Base-by-base conservation (phyloP, 2,113 vertebrate species). In the Prionailurus viverrinus region DNA sequence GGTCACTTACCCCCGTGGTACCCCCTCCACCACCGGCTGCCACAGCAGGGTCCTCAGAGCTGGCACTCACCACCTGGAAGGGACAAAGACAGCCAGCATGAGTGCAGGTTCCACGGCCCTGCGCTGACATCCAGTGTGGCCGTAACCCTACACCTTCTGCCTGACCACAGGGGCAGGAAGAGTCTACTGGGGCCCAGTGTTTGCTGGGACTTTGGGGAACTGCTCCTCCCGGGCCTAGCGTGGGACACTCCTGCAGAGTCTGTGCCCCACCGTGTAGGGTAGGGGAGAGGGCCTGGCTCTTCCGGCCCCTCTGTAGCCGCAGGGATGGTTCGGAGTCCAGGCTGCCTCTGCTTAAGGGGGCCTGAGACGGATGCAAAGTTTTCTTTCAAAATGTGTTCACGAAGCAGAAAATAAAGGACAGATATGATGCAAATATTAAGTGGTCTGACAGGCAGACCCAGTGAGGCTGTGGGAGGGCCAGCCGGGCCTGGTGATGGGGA, bases 1-100 rank as follows among this genome's bases (percentile, higher is more conserved):
- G 4, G 14, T 82, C 85, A 98, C 99, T 98, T 96, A 99, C 99
- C 98, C 97, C 98, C 95, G 98, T 92, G 51, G 97, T 66, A 0
- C 80, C 91, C 86, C 95, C 96, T 90, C 97, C 80, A 14, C 98
- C 61, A 39, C 99, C 98, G 23, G 97, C 78, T 89, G 95, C 98
- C 81, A 93, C 96, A 12, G 94, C 87, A 0, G 98, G 97, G 33
- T 99, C 99, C 87, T 97, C 87, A 0, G 98, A 98, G 89, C 97
- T 98, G 86, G 98, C 80, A n/a, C 95, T 98, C 14, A 71, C 93
- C 84, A 97, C 97, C 99, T 99, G 96, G 68, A 95, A 96, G 76
- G 36, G 95, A 87, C 5, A 63, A 33, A 91, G 80, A 88, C 14
- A 39, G 31, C 16, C 0, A 9, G 21, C 39, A 8, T 41, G 63